phyloP scores from a whole-genome alignment of 2,797 vertebrate species.

The Pangasius larnaudii region DNA sequence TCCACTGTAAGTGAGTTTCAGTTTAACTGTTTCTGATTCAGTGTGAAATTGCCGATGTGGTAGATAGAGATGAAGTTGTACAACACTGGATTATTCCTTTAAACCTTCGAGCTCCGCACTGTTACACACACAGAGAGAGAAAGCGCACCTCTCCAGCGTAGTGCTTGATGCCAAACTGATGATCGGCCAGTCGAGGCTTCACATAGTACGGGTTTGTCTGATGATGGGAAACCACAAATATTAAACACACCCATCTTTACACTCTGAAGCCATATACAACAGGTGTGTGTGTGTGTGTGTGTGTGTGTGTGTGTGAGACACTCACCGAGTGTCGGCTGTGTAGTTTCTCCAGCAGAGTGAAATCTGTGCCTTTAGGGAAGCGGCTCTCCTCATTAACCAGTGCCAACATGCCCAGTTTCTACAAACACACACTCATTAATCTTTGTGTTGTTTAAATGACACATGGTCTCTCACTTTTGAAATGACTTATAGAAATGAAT shows the following conservation, averaged over 20 bases:
- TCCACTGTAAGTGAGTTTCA: background rate
- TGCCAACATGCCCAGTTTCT: conserved; percentile 92
- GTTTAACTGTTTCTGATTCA: background rate
- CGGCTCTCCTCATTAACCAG: conserved; percentile 93
- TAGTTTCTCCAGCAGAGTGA: conserved; percentile 91
- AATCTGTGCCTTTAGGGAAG: conserved; percentile 94
- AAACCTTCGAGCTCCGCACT: background rate
- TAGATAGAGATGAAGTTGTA: background rate
- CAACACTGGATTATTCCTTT: background rate
- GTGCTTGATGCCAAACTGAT: conserved; percentile 93
- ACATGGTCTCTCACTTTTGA: background rate
- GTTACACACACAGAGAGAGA: background rate
- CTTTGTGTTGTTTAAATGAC: background rate
- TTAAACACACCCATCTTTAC: background rate
- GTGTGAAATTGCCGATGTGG: background rate
- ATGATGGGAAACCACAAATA: conserved; percentile 43
- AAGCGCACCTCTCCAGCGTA: conserved; percentile 88
- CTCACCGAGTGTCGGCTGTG: conserved; percentile 90
- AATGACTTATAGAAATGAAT: background rate
- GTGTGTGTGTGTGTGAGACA: conserved; percentile 36
- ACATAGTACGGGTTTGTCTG: conserved; percentile 91
- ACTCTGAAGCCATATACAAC: background rate
- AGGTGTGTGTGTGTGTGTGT: conserved; percentile 16
- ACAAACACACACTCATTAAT: conserved; percentile 27
- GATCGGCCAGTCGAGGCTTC: conserved; percentile 90